Evolutionary conservation across 2,888 invertebrate genomes (phyloP).

Genomic region (Laothoe populi): DNA sequence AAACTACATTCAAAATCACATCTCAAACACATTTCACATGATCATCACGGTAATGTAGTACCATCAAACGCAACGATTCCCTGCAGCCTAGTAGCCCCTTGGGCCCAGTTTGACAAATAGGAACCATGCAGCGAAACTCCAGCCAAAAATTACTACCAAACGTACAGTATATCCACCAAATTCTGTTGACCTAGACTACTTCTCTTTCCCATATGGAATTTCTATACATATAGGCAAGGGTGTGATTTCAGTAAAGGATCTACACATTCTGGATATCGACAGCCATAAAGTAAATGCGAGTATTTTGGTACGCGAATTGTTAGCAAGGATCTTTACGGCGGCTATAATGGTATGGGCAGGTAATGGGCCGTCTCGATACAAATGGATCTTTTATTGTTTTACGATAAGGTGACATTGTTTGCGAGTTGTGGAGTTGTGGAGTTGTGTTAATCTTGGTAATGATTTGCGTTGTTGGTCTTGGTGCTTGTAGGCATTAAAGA

Average conservation of each 20-base stretch:
- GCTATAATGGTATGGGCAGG: conserved; percentile 82
- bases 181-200: conserved; percentile 45
- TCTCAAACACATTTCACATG: conserved; percentile 33
- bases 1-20: not conserved
- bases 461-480: conserved; percentile 10
- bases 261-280: conserved; percentile 55
- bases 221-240: conserved; percentile 33
- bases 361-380: conserved; percentile 76
- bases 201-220: conserved; percentile 32
- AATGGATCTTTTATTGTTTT: conserved; percentile 76
- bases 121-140: conserved; percentile 74
- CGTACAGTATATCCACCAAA: conserved; percentile 64
- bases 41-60: conserved; percentile 52
- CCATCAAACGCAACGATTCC: conserved; percentile 49
- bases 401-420: conserved; percentile 51
- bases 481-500: too few species aligned
- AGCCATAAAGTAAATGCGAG: conserved; percentile 82
- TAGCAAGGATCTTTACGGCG: conserved; percentile 76
- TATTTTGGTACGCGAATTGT: conserved; percentile 79
- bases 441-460: conserved; percentile 35
- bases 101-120: conserved; percentile 76
- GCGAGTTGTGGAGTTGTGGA: conserved; percentile 17
- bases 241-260: conserved; percentile 50
- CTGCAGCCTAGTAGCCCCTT: conserved; percentile 47
- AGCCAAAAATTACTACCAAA: conserved; percentile 70